These are phyloP conservation scores for Melospiza melodia DNA, from an alignment of 2,113 vertebrate genomes.

Conservation along the genomic window DNA sequence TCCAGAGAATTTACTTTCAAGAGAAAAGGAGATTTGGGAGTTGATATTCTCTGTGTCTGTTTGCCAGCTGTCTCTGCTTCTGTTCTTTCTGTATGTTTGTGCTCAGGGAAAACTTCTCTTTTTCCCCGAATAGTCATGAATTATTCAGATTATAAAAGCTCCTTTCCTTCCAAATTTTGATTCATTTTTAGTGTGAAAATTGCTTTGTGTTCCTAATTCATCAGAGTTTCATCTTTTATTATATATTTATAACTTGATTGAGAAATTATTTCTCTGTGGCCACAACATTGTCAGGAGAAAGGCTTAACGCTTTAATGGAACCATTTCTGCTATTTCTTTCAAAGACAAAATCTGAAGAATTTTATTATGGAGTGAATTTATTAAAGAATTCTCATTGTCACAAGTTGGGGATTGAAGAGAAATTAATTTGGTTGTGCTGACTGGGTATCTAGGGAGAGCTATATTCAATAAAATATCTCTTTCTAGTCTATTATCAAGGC, in stretches of 20 bases:
- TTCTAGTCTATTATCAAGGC: neutral
- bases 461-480: slow-evolving; percentile 26
- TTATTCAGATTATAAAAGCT: slow-evolving; percentile 22
- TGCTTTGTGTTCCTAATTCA: neutral
- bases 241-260: neutral
- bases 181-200: neutral
- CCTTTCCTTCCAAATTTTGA: neutral
- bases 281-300: neutral
- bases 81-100: neutral
- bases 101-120: neutral
- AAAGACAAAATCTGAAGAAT: slow-evolving; percentile 17
- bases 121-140: neutral
- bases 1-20: neutral
- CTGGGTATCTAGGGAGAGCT: neutral
- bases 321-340: neutral
- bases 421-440: slow-evolving; percentile 39
- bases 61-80: neutral
- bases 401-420: neutral
- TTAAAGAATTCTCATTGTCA: slow-evolving; percentile 3
- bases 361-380: slow-evolving; percentile 31
- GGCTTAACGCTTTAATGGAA: neutral
- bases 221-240: neutral
- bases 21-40: neutral
- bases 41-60: neutral
- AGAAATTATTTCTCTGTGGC: neutral